A percentile compares a stretch with the other conserved stretches of the same genome.
Conservation (phyloP, 2,797 vertebrate species). For the Sebastes kiyomatsui region DNA sequence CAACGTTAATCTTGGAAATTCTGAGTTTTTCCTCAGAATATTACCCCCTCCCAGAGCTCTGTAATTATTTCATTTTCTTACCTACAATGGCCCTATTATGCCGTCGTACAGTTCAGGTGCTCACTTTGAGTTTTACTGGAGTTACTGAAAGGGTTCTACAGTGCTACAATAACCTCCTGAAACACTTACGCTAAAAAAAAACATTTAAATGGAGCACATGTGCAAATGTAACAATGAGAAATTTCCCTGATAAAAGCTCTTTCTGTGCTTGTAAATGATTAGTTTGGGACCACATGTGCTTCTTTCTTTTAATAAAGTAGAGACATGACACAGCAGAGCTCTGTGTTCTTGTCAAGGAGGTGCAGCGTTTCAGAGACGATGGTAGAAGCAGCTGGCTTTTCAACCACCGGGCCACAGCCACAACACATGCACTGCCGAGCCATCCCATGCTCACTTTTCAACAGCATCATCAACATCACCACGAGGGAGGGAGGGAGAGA, state of each 20-base stretch:
- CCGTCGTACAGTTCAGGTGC: neutral
- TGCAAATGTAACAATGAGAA: neutral
- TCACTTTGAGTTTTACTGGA: neutral
- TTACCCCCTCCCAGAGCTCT: too few relatives aligned
- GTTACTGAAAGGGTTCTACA: neutral
- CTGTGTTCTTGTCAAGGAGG: conserved; percentile 45
- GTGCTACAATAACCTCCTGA: neutral
- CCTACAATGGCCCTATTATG: too few relatives aligned
- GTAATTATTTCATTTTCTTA: too few relatives aligned
- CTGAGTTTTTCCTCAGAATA: too few relatives aligned
- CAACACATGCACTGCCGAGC: conserved; percentile 82
- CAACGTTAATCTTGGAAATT: too few relatives aligned
- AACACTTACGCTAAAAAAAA: neutral
- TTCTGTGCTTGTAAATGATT: neutral
- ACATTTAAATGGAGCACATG: neutral
- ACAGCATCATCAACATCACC: conserved; percentile 45
- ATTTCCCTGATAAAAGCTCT: neutral
- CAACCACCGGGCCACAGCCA: conserved; percentile 76
- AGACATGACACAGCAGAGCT: conserved; percentile 9
- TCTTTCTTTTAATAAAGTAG: neutral
- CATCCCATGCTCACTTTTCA: conserved; percentile 67
- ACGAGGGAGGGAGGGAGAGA: neutral
- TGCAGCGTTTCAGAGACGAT: conserved; percentile 72
- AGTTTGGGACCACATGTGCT: neutral
- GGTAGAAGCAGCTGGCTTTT: conserved; percentile 77